Conservation (phyloP, 1,140 invertebrate genomes). For the Popillia japonica region DNA sequence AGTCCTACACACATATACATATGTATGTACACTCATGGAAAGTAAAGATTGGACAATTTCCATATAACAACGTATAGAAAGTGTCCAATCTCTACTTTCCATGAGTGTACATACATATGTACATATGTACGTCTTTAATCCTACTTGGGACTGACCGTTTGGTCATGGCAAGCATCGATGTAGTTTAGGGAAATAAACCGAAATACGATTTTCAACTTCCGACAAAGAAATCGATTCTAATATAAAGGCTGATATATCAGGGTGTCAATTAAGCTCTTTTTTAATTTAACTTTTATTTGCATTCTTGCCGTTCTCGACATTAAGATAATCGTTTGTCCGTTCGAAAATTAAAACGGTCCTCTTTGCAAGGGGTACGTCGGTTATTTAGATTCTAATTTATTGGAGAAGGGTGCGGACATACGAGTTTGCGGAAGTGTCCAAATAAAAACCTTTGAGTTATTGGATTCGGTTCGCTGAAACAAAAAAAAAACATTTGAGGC, state of each 20-base stretch:
- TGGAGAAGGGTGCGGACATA: neutral
- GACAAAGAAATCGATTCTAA: neutral
- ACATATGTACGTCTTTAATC: too few species aligned
- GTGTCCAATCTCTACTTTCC: too few species aligned
- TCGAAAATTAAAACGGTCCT: conserved; percentile 25
- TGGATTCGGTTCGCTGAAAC: neutral
- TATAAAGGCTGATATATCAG: neutral
- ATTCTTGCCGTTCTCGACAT: conserved; percentile 7
- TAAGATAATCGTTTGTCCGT: conserved; percentile 24
- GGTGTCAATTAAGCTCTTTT: conserved; percentile 25
- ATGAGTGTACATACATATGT: too few species aligned
- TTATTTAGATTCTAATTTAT: conserved; percentile 30
- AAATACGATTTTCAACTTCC: neutral
- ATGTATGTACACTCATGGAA: too few species aligned
- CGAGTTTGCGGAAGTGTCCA: neutral
- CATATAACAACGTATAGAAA: too few species aligned
- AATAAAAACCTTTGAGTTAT: conserved; percentile 2
- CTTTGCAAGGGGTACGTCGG: neutral
- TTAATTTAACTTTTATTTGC: conserved; percentile 34
- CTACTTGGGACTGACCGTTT: too few species aligned
- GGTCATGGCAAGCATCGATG: too few species aligned
- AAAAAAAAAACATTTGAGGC: neutral
- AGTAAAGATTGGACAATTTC: too few species aligned
- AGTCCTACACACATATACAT: too few species aligned
- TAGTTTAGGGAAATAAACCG: too few species aligned